These are phyloP conservation scores for Nycticorax nycticorax DNA, from an alignment of 2,113 vertebrate species.

Conservation along the genomic window DNA sequence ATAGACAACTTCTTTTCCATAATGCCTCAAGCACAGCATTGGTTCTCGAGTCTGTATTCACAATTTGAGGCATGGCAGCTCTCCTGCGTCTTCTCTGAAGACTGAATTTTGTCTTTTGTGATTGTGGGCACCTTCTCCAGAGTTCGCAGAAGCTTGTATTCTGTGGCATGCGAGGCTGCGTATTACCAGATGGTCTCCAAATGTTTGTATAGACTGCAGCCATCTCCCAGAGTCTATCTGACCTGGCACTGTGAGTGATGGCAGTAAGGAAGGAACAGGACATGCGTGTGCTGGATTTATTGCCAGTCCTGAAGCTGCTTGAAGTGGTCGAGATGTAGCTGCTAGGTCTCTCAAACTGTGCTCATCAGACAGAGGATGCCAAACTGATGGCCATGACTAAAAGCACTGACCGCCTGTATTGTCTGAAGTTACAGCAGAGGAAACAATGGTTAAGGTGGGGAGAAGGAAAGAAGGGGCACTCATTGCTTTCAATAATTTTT, in stretches of 20 bases:
- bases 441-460: neutral
- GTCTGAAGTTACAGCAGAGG: neutral
- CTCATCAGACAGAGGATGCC: neutral
- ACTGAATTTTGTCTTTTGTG: neutral
- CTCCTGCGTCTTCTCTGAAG: neutral
- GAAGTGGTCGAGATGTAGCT: neutral
- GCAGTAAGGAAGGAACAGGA: neutral
- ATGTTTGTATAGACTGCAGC: neutral
- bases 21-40: neutral
- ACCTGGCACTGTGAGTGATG: too few relatives aligned
- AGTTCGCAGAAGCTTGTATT: neutral
- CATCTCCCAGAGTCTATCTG: neutral
- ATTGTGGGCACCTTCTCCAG: accelerated
- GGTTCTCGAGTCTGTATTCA: neutral
- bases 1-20: neutral
- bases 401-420: neutral
- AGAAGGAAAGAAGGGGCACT: neutral
- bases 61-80: neutral
- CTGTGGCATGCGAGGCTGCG: neutral
- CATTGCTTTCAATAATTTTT: neutral
- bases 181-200: neutral
- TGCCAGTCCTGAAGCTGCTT: neutral
- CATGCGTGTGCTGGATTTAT: neutral
- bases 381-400: neutral
- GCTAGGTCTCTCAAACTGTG: neutral